These are phyloP conservation scores for Paratrypauchen microcephalus DNA, from an alignment of 2,797 vertebrate genomes.

Conservation along the genomic window DNA sequence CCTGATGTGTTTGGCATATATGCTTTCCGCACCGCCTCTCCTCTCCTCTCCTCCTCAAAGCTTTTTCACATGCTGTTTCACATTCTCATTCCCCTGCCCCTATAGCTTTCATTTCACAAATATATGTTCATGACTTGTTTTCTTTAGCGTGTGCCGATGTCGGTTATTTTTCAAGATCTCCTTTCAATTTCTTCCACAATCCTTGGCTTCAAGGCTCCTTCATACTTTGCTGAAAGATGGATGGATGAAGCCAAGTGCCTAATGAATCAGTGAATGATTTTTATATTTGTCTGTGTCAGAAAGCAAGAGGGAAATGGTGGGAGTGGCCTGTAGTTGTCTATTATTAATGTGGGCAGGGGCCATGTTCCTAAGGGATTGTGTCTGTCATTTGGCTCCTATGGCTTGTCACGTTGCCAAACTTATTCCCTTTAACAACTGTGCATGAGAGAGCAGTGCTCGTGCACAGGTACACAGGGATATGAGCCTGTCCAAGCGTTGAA, in stretches of 20 bases:
- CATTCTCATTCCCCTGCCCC: slow-evolving; percentile 18
- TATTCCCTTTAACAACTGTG: slow-evolving; percentile 38
- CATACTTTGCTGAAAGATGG: slow-evolving; percentile 57
- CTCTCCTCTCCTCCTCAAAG: slow-evolving; percentile 18
- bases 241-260: slow-evolving; percentile 57
- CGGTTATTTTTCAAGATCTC: slow-evolving; percentile 18
- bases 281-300: slow-evolving; percentile 24
- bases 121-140: slow-evolving; percentile 24
- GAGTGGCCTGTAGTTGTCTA: not conserved
- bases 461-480: slow-evolving; percentile 33
- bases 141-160: slow-evolving; percentile 7
- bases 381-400: slow-evolving; percentile 52
- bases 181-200: not conserved
- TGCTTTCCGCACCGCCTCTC: slow-evolving; percentile 12
- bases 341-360: slow-evolving; percentile 7
- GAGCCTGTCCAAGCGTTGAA: slow-evolving; percentile 48
- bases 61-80: slow-evolving; percentile 33
- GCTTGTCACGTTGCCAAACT: slow-evolving; percentile 39
- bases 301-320: not conserved
- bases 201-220: slow-evolving; percentile 34
- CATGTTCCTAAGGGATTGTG: slow-evolving; percentile 39
- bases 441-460: not conserved
- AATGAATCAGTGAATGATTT: slow-evolving; percentile 64
- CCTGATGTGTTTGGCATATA: slow-evolving; percentile 31
- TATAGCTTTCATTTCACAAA: slow-evolving; percentile 21